Evolutionary conservation across 2,888 invertebrate genomes (phyloP), one percentile per base, ranked within the genome.

Genomic region (Andrena flavipes): DNA sequence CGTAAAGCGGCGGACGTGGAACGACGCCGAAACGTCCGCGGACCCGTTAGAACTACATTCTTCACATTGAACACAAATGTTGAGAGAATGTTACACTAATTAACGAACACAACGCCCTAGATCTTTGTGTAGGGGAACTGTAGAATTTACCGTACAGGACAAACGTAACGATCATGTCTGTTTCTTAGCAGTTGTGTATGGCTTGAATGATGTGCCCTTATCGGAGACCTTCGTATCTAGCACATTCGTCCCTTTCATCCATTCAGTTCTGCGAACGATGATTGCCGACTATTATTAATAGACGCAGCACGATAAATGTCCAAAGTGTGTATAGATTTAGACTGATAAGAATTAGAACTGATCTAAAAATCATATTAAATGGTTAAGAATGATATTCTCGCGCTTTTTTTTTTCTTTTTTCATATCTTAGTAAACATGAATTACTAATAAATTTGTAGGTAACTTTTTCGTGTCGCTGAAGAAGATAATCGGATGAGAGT

Each of bases 261-360:
- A 65, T 73, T 76, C 48, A 33, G n/a, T 16, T 16, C 2, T 63
- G 13, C 5, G 30, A 48, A 75, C 29, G 35, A 16, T 67, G 26
- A 64, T 42, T 30, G 16, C 20, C 62, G 16, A 59, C 20, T 30
- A 67, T 29, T 29, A 30, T 68, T 62, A 65, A 42, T 56, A 6
- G 71, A 56, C 20, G 20, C 60, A 71, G 35, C 62, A 64, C 2
- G 10, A 69, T 68, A 62, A 74, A 42, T 80, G 71, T 87, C 63
- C 76, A 85, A 82, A 82, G 77, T 75, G 54, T 87, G 75, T 87
- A 86, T 75, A 87, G 72, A 68, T 70, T 65, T 87, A 86, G 69
- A 80, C 59, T 85, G 73, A 82, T 67, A 72, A 77, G 51, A 60
- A 73, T 29, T 42, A 42, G 16, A 16, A 42, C 23, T 51, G 70